Evolutionary conservation across 2,797 vertebrate genomes (phyloP), one percentile per base, ranked within the genome.

Genomic region (Echeneis naucrates): DNA sequence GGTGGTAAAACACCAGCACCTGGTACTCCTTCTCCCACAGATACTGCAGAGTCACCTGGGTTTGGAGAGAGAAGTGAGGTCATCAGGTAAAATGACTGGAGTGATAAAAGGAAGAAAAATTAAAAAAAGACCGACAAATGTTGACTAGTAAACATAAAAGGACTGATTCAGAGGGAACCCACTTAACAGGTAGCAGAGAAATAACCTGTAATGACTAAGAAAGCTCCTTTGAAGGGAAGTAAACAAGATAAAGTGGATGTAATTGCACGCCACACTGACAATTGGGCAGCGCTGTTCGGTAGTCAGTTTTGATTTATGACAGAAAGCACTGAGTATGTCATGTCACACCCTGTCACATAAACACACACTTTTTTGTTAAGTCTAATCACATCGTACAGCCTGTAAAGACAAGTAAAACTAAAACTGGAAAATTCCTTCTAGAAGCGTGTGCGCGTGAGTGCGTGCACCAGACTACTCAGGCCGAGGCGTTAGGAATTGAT

Each of bases 11-110:
- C 69, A 99, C 97, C 21, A 99, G 89, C 44, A 99, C 96, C 88
- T 99, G 98, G 80, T 96, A 97, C 85, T 98, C 96, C 86, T 97
- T 98, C 89, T 99, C 97, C 97, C 98, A 99, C 73, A 99, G 93
- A 84, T 99, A 99, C 84, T 98, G 96, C 50, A 99, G 96, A 80
- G 91, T 96, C 70, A 99, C 96, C 93, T 94, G 68, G 50, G 45
- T 23, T 38, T 9, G 45, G 54, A 52, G 12, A 19, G 33, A 38
- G 23, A 32, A 21, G 27, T 37, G 50, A 17, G 27, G 63, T 70
- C 6, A 62, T 12, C 0, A 26, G 17, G 10, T 19, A 14, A 35
- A 24, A 54, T 16, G 2, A 6, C 14, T 3, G 10, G 21, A 70
- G 27, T 26, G 33, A 67, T 12, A 26, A 21, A n/a, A n/a, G 2